A percentile compares a stretch with the other conserved stretches of the same genome.
Conservation (phyloP, 1,140 invertebrate genomes). For the Drosophila pseudoobscura region DNA sequence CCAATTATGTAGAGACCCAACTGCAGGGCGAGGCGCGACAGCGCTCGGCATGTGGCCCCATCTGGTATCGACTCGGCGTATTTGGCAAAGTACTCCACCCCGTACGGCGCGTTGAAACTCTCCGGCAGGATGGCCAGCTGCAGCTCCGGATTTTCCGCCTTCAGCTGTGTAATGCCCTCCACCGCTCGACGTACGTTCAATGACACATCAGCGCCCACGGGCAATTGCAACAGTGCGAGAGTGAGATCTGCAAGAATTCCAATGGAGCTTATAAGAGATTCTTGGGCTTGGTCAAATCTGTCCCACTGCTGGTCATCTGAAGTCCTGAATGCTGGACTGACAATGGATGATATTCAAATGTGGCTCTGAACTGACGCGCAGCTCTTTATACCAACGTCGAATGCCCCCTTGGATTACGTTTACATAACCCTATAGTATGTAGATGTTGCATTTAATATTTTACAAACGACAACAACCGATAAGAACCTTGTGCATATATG, state of each 20-base stretch:
- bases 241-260: slow-evolving; percentile 77
- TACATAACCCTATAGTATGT: no score
- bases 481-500: no score
- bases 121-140: slow-evolving; percentile 92
- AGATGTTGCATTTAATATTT: no score
- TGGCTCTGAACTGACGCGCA: no score
- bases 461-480: no score
- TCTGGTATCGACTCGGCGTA: slow-evolving; percentile 93
- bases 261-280: neutral
- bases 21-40: slow-evolving; percentile 90
- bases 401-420: no score
- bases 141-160: slow-evolving; percentile 87
- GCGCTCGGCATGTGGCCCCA: slow-evolving; percentile 88
- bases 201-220: slow-evolving; percentile 89
- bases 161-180: slow-evolving; percentile 88
- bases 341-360: no score
- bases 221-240: slow-evolving; percentile 92
- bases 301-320: no score
- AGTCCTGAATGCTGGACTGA: no score
- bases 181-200: slow-evolving; percentile 90
- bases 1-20: slow-evolving; percentile 92
- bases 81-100: slow-evolving; percentile 89
- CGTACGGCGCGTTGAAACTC: slow-evolving; percentile 97
- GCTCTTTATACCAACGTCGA: no score
- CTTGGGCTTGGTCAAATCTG: no score